Conservation (phyloP, 2,113 vertebrate genomes). For the Marmota monax region DNA sequence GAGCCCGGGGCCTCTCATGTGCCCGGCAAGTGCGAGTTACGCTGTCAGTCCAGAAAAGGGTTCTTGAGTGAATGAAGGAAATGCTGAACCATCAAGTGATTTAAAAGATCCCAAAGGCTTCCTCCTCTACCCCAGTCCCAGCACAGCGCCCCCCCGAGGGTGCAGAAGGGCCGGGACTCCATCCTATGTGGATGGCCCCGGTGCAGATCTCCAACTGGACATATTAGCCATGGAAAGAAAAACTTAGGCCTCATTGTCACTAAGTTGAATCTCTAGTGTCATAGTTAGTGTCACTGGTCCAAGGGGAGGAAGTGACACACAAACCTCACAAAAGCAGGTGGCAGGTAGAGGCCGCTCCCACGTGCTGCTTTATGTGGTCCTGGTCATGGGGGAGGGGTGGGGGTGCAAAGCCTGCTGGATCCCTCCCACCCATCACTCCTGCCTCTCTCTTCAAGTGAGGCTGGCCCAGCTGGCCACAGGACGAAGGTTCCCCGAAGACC, state of each 20-base stretch:
- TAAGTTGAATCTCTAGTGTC: neutral
- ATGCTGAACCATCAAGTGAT: neutral
- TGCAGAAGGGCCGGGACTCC: neutral
- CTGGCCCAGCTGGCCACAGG: neutral
- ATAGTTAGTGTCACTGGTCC: neutral
- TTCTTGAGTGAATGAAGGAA: neutral
- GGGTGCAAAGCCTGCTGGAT: neutral
- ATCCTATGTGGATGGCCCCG: accelerated
- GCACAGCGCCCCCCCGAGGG: no score
- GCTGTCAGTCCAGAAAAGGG: neutral
- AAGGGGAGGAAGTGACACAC: neutral
- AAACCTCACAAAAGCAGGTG: neutral
- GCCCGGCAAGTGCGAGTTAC: neutral
- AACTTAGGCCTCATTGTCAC: neutral
- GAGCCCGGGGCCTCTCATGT: neutral
- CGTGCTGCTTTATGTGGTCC: accelerated
- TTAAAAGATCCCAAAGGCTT: neutral
- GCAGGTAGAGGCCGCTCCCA: neutral
- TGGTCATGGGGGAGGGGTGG: accelerated
- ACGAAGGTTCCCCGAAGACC: neutral
- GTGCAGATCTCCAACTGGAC: neutral
- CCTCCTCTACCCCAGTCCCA: neutral
- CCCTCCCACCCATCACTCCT: neutral
- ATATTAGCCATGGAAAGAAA: neutral
- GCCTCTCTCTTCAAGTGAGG: neutral